Conservation (phyloP, 2,888 invertebrate genomes). For the Caenorhabditis wallacei region DNA sequence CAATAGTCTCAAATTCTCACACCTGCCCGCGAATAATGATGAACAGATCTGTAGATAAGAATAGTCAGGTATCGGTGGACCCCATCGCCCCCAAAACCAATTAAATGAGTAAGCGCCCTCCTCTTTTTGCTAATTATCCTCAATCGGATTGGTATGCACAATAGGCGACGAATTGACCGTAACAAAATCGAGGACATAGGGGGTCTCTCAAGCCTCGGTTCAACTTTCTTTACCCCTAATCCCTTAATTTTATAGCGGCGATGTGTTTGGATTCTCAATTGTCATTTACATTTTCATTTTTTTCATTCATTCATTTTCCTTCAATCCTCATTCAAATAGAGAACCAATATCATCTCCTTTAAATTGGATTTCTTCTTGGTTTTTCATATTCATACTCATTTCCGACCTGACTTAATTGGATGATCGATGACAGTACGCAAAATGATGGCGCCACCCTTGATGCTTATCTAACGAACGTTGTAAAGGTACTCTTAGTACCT, state of each 20-base stretch:
- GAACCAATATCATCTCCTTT: slow-evolving; percentile 27
- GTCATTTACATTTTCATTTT: slow-evolving; percentile 21
- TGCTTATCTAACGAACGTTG: slow-evolving; percentile 58
- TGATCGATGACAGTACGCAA: slow-evolving; percentile 55
- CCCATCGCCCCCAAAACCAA: slow-evolving; percentile 47
- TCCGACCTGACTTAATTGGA: slow-evolving; percentile 53
- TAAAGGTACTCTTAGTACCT: slow-evolving; percentile 40
- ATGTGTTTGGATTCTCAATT: slow-evolving; percentile 24
- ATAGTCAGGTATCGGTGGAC: slow-evolving; percentile 29
- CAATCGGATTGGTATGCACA: slow-evolving; percentile 62
- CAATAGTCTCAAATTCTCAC: slow-evolving; percentile 46
- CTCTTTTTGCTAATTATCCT: slow-evolving; percentile 53
- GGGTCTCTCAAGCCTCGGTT: slow-evolving; percentile 21
- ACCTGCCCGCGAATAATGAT: slow-evolving; percentile 35
- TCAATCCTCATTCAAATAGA: neutral
- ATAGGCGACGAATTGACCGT: slow-evolving; percentile 63
- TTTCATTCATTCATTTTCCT: neutral
- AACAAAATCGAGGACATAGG: slow-evolving; percentile 55
- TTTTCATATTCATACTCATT: slow-evolving; percentile 48
- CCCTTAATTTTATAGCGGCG: slow-evolving; percentile 64
- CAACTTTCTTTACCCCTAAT: slow-evolving; percentile 57
- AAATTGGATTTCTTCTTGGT: slow-evolving; percentile 31
- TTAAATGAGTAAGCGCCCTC: slow-evolving; percentile 44
- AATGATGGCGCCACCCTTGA: slow-evolving; percentile 60
- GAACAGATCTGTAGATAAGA: slow-evolving; percentile 44